phyloP scores from a whole-genome alignment of 2,113 vertebrate genomes.

The Aviceda subcristata region DNA sequence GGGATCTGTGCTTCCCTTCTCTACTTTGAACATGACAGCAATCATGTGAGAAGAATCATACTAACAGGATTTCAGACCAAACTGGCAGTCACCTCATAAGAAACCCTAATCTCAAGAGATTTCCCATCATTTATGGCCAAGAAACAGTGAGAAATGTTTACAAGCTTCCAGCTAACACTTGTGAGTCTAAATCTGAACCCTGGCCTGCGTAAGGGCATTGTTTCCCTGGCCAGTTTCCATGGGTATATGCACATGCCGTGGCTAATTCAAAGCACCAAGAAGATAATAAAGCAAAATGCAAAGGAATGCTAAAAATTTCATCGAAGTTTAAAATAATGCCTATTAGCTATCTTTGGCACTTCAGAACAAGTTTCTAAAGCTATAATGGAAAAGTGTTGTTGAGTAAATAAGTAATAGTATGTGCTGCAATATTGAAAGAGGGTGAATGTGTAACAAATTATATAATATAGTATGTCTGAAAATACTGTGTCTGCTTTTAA shows the following conservation, averaged over 20 bases:
- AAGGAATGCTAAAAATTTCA: neutral
- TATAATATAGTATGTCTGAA: neutral
- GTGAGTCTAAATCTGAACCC: neutral
- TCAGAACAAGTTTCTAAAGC: neutral
- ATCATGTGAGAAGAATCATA: conserved; percentile 7
- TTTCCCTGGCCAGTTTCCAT: neutral
- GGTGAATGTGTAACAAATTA: neutral
- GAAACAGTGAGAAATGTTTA: conserved; percentile 36
- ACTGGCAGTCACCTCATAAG: conserved; percentile 1
- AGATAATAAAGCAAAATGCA: neutral
- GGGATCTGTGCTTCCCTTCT: neutral
- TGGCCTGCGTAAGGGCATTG: neutral
- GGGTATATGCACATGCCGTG: neutral
- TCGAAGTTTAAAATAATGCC: neutral
- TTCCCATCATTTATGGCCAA: conserved; percentile 42
- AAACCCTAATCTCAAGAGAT: conserved; percentile 32
- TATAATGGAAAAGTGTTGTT: neutral
- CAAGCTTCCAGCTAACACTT: neutral
- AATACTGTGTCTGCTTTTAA: neutral
- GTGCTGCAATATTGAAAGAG: neutral
- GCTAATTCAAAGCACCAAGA: neutral
- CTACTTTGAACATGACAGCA: neutral
- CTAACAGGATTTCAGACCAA: conserved; percentile 49
- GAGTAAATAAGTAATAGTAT: neutral
- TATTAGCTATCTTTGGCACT: neutral